Evolutionary conservation across 2,797 vertebrate species (phyloP), one percentile per base, ranked within the genome.

Genomic region (Periparus ater): DNA sequence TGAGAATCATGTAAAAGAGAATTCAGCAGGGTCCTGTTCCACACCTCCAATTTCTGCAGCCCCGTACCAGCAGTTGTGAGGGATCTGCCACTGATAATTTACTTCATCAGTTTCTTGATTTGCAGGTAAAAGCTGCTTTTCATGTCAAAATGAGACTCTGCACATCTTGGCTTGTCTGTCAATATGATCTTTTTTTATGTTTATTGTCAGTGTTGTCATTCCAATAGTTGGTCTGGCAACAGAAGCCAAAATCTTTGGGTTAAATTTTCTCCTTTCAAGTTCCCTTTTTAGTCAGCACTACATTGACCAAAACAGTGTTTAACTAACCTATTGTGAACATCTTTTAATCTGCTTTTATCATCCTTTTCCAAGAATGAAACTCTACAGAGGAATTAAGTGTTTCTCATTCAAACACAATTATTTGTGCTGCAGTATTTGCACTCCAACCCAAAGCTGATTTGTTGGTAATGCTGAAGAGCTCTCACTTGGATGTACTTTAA

Each of bases 341-440:
- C 1, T 57, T 55, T 51, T 26, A n/a, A n/a, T 38, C n/a, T n/a
- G 4, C 6, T 70, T 62, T 82, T 76, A 55, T 19, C 21, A 20
- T 2, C 5, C 54, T 45, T 20, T 88, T 74, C 74, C 30, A 54
- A 38, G 42, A 63, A 42, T 3, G 1, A 63, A 78, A 8, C 6
- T 1, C 1, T 47, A 7, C 0, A 0, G 48, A 42, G 8, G 7
- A 61, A 25, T 8, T n/a, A 38, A 22, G 5, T 11, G 51, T 88
- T 83, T 36, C 22, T 48, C 16, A 15, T 44, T 21, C 1, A 1
- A 58, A 62, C 10, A 22, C 4, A 32, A 10, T 68, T 72, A 30
- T 38, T 61, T 62, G 6, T 45, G 20, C 13, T 60, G 10, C 4
- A 2, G 15, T 62, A 40, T 40, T 72, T 75, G 17, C 51, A 36